Base-by-base conservation (phyloP, 2,888 invertebrate species). In the Lobophora halterata region DNA sequence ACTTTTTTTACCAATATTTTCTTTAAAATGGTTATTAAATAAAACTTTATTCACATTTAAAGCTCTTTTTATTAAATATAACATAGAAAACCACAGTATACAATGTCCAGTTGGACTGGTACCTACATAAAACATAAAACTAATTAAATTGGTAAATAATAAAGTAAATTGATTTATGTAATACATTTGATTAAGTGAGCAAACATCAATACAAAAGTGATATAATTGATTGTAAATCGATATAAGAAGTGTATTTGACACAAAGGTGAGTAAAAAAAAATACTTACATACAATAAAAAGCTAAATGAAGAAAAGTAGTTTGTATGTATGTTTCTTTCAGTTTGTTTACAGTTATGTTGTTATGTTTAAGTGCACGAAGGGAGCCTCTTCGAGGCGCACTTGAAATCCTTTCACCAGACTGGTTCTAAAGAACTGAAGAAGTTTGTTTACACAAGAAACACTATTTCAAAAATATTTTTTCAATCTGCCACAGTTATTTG, bases 1-100 rank as follows among this genome's bases (percentile, higher is more conserved):
- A n/a, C n/a, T n/a, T n/a, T n/a, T n/a, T n/a, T n/a, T n/a, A n/a
- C n/a, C n/a, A n/a, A n/a, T n/a, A n/a, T n/a, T n/a, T n/a, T n/a
- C n/a, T n/a, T n/a, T n/a, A n/a, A 21, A 11, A 25, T 17, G 9
- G 29, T 9, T 30, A 30, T 27, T 9, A 18, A 63, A 59, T 61
- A 56, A 61, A 61, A 61, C 44, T 42, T 24, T 17, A 5, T 25
- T 49, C 54, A 63, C 61, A 60, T 58, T 65, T 61, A 52, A 60
- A 62, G 61, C 58, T 49, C 45, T 61, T 57, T 65, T 71, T 64
- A 43, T 46, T 46, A 64, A 64, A 53, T 45, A 51, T 60, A 52
- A 62, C 63, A 52, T 47, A 45, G 49, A 31, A 39, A 49, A 38
- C 25, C 3, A 48, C 19, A 48, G 41, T 48, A 49, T 47, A 48